Conservation (phyloP, 2,888 invertebrate genomes). For the Andricus curvator region DNA sequence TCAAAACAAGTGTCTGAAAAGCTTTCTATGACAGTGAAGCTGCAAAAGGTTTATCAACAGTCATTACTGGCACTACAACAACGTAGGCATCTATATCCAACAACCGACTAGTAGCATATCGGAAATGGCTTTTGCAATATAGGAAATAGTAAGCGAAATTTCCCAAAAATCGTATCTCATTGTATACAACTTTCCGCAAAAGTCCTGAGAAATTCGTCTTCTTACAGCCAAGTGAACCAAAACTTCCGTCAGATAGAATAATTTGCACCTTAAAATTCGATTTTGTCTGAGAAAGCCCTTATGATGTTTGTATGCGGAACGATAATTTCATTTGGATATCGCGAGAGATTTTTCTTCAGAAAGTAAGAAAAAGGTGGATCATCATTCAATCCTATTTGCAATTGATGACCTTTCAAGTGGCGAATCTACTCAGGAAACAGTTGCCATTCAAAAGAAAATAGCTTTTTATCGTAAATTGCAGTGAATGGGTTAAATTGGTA, state of each 20-base stretch:
- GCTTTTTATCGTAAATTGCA: background rate
- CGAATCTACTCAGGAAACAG: background rate
- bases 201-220: background rate
- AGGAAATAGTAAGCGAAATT: background rate
- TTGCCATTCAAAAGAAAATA: background rate
- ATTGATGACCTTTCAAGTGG: background rate
- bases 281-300: background rate
- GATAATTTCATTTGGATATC: background rate
- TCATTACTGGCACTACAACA: background rate
- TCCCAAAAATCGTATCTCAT: background rate
- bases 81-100: background rate
- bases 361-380: background rate
- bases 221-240: background rate
- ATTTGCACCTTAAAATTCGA: background rate
- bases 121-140: background rate
- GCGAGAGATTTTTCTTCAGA: background rate
- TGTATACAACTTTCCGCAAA: background rate
- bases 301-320: background rate
- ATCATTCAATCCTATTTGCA: background rate
- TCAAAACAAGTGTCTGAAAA: background rate
- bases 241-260: background rate
- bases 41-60: background rate
- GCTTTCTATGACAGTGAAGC: background rate
- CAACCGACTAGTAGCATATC: background rate
- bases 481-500: background rate